Percentiles rank a stretch among this genome's conserved stretches.
Conservation (phyloP, 2,888 invertebrate species). For the Stenchaetothrips biformis region DNA sequence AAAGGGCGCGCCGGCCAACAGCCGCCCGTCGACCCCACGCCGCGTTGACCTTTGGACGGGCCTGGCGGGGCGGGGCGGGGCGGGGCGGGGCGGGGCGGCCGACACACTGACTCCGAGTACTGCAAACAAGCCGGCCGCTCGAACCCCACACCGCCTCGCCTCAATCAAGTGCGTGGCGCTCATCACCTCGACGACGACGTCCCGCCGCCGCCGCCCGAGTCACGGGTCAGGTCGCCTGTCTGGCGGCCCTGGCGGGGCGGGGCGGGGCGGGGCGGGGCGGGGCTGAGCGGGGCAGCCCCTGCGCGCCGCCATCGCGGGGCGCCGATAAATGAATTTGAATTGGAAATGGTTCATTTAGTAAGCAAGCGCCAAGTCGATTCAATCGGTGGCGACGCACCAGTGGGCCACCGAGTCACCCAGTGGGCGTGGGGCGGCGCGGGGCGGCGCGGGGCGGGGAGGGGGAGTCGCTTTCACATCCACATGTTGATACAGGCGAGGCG, state of each 20-base stretch:
- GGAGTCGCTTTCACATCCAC: neutral
- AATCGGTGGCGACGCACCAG: neutral
- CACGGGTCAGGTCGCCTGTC: too few relatives aligned
- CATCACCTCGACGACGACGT: too few relatives aligned
- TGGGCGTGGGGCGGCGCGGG: neutral
- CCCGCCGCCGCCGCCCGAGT: too few relatives aligned
- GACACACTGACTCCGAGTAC: neutral
- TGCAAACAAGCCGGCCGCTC: too few relatives aligned
- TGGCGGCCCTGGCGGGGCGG: neutral
- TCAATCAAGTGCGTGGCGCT: too few relatives aligned
- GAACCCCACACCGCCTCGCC: too few relatives aligned
- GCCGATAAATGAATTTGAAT: constrained; percentile 18
- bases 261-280: neutral
- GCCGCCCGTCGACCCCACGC: too few relatives aligned
- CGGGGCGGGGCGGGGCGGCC: neutral
- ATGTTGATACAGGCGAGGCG: neutral
- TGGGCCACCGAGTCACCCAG: neutral
- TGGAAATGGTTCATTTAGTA: constrained; percentile 21
- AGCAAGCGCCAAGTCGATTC: neutral
- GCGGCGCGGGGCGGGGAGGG: neutral
- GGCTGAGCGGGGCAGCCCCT: neutral
- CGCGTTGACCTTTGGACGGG: too few relatives aligned
- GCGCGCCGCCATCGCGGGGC: neutral
- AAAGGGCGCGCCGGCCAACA: too few relatives aligned
- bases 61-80: neutral